Conservation (phyloP, 2,888 invertebrate genomes). For the Drosophila sordidula region DNA sequence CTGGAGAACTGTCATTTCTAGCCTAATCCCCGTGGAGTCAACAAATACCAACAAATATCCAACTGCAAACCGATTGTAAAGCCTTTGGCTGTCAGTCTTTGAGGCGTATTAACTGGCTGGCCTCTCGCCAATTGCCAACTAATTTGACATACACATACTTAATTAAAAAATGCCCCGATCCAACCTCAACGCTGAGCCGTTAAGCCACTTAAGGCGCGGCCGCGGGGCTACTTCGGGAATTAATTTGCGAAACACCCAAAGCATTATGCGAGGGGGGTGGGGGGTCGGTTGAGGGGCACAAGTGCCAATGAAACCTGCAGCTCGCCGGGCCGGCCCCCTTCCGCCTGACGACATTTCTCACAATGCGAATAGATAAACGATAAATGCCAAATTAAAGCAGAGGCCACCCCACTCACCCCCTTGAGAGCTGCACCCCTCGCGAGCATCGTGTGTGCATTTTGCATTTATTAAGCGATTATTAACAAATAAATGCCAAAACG, state of each 20-base stretch:
- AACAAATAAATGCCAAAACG: constrained; percentile 71
- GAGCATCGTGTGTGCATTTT: constrained; percentile 64
- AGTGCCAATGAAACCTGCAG: constrained; percentile 53
- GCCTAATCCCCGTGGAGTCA: constrained; percentile 1
- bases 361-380: constrained; percentile 69
- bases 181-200: constrained; percentile 57
- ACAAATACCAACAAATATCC: not conserved
- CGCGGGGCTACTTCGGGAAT: constrained; percentile 61
- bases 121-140: constrained; percentile 63
- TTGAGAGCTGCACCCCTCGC: not conserved
- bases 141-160: constrained; percentile 67
- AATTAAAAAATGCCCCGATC: constrained; percentile 58
- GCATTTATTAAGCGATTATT: constrained; percentile 84
- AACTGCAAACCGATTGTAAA: not conserved
- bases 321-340: not conserved
- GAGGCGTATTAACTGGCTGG: constrained; percentile 19
- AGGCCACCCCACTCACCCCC: not conserved
- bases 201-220: constrained; percentile 73
- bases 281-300: constrained; percentile 17
- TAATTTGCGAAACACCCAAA: constrained; percentile 65
- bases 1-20: no score
- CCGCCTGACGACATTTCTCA: constrained; percentile 11
- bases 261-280: constrained; percentile 26
- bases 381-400: constrained; percentile 69
- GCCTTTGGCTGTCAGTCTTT: constrained; percentile 5